Evolutionary conservation across 2,113 vertebrate genomes (phyloP).

Genomic region (Campylomormyrus numenius): DNA sequence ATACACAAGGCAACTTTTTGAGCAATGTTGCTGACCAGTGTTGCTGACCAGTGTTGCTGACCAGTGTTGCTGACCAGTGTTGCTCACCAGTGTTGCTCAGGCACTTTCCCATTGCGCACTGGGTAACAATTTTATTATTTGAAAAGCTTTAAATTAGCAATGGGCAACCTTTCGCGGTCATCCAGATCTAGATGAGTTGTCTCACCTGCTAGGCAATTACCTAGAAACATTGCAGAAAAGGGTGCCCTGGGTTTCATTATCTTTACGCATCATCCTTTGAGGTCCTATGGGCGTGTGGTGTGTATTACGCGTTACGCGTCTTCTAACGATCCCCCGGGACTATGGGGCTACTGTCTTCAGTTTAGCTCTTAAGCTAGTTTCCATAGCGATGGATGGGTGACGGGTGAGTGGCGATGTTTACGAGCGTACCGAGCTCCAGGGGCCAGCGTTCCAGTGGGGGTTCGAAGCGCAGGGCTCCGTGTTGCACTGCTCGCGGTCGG

Average conservation of each 20-base stretch:
- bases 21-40: background rate
- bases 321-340: conserved; percentile 26
- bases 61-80: background rate
- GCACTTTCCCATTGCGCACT: background rate
- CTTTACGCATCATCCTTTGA: background rate
- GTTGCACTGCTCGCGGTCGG: conserved; percentile 94
- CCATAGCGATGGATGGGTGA: background rate
- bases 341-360: conserved; percentile 11
- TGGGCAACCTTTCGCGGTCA: background rate
- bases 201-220: background rate
- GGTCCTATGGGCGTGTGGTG: conserved; percentile 31
- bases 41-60: background rate
- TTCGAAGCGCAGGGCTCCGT: conserved; percentile 78
- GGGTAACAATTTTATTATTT: background rate
- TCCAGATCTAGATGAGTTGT: background rate
- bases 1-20: background rate
- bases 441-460: conserved; percentile 81
- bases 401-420: conserved; percentile 61
- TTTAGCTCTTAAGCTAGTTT: conserved; percentile 10
- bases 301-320: background rate
- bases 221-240: background rate
- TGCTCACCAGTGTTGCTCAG: background rate
- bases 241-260: background rate
- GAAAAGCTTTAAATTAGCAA: background rate
- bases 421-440: conserved; percentile 96